Evolutionary conservation across 1,140 invertebrate species (phyloP), one percentile per base, ranked within the genome.

Genomic region (Lordiphosa collinella): DNA sequence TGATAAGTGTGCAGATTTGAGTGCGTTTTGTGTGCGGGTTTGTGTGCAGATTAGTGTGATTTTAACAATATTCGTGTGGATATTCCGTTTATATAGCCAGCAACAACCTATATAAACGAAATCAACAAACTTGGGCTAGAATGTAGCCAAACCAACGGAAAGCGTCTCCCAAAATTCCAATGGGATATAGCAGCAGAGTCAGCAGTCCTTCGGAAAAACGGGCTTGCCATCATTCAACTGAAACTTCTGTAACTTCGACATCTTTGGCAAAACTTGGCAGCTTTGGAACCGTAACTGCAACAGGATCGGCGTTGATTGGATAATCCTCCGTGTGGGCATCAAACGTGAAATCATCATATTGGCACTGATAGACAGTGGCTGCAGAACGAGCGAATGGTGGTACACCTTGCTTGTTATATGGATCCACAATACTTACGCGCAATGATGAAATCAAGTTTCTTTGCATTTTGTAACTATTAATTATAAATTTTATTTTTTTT

Each of bases 101-200:
- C 40, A 14, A 7, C 1, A 22, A 40, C 12, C 3, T 10, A 10
- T 3, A 2, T 3, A 6, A 9, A 6, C 8, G 6, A 14, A 18
- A 8, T 1, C 18, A 22, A 22, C 1, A 4, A 3, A 22, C 4
- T 34, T 49, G 59, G 13, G 54, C 47, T 10, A 67, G 7, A n/a
- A 82, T 78, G 8, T 65, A 82, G 25, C 76, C 67, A 16, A 53
- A 16, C 37, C 40, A 82, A 0, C 84, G 13, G 11, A 29, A 36
- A 1, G 72, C 2, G 36, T 72, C 59, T 1, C 72, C 72, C n/a
- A 60, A 0, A 4, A 91, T 1, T 1, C 91, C 92, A 40, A 90
- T 5, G 5, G 67, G 50, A 59, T 89, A 88, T 0, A 89, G 14
- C 7, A 75, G 59, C 12, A 91, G 18, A 5, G 92, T 93, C 1